A percentile compares a stretch with the other conserved stretches of the same genome.
Conservation (phyloP, 2,888 invertebrate species). For the Linnaemya vulpina region DNA sequence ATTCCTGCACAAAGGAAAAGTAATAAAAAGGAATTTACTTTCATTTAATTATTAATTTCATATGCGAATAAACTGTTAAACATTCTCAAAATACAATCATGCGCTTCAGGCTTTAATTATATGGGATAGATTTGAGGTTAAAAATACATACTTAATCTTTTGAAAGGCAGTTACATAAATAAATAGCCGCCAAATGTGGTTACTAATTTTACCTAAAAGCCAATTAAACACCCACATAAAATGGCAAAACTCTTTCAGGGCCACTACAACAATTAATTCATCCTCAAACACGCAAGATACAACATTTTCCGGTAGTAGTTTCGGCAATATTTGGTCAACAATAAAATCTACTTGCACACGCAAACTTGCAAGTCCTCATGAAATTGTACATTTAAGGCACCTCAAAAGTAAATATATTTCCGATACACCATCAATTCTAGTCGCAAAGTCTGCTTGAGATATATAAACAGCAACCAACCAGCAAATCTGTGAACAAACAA, state of each 20-base stretch:
- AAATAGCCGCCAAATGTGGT: neutral
- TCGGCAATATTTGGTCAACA: neutral
- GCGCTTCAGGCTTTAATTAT: no score
- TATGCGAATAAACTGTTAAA: no score
- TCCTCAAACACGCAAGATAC: neutral
- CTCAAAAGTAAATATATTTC: neutral
- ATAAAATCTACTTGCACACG: neutral
- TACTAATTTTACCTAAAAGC: neutral
- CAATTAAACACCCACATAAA: neutral
- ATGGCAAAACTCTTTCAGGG: neutral
- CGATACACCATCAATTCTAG: conserved; percentile 15
- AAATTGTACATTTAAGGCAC: neutral
- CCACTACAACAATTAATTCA: neutral
- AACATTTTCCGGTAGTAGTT: neutral
- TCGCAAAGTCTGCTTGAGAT: conserved; percentile 41
- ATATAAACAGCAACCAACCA: neutral
- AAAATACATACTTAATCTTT: neutral
- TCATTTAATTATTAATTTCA: neutral
- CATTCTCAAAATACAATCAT: no score
- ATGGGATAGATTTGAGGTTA: neutral
- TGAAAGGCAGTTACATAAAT: neutral
- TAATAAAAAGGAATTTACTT: neutral
- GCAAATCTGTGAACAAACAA: conserved; percentile 4
- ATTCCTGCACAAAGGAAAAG: neutral
- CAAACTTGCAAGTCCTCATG: neutral